Evolutionary conservation across 2,888 invertebrate species (phyloP), one percentile per base, ranked within the genome.

Genomic region (Stomorhina lunata): DNA sequence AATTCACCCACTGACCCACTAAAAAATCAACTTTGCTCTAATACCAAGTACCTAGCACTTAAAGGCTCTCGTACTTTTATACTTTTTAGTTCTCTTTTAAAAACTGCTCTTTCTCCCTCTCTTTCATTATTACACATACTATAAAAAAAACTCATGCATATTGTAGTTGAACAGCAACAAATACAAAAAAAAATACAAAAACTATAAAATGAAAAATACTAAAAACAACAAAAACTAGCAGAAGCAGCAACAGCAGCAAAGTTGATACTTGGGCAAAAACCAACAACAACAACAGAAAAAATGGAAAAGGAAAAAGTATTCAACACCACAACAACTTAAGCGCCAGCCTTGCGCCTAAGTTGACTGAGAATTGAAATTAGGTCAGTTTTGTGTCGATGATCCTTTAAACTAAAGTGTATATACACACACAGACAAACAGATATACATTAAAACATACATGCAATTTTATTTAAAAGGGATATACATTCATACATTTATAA

Each of bases 311-410:
- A 12, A 37, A 48, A 10, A 20, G 9, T n/a, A n/a, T n/a, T n/a
- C n/a, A 48, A 53, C 15, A 63, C 34, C 29, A 65, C 57, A 78
- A 71, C 32, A 72, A 65, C 37, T 71, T 79, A 37, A 76, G 59
- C 79, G 82, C 79, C 82, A 82, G 79, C 82, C 78, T 84, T 84
- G 84, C 81, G 90, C 89, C 89, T 87, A 89, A 88, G 87, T 87
- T 88, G 86, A 88, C 88, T 86, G 88, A 86, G 85, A 82, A 79
- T 48, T 85, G 87, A 90, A 91, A 90, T 90, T 91, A 90, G 91
- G 91, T 90, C 91, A 91, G 89, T 89, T 89, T 87, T 90, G 90
- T 91, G 91, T 90, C 91, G 90, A 90, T 91, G 90, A 90, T 91
- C 90, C 90, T 89, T 90, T 89, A 86, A 85, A 85, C 85, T 86